A percentile compares a stretch with the other conserved stretches of the same genome.
Evolutionary conservation across 2,797 vertebrate genomes (phyloP).

Genomic region (Lacerta viridis): DNA sequence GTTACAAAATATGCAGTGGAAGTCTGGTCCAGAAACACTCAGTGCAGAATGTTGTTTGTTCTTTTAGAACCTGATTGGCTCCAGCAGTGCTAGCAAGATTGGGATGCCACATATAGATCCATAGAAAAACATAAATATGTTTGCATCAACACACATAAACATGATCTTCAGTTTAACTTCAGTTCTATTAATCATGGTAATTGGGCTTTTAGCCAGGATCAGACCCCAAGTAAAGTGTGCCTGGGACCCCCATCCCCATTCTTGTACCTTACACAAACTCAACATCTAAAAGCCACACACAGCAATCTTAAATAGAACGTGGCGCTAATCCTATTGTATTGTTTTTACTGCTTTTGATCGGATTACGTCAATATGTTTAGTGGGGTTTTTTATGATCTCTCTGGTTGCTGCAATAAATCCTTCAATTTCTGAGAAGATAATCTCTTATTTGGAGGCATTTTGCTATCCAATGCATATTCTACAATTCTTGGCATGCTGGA

Average conservation of each 20-base stretch:
- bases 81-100: neutral
- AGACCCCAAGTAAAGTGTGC: neutral
- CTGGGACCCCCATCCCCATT: no score
- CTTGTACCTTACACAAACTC: neutral
- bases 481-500: neutral
- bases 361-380: neutral
- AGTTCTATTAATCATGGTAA: neutral
- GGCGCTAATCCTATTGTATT: neutral
- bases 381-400: neutral
- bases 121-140: neutral
- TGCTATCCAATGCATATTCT: neutral
- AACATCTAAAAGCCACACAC: neutral
- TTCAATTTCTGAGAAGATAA: neutral
- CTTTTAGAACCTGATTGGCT: neutral
- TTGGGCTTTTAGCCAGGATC: neutral
- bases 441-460: neutral
- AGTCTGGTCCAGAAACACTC: neutral
- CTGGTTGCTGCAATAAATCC: neutral
- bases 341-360: neutral
- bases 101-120: neutral
- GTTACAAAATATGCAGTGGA: no score
- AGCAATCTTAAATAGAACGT: no score
- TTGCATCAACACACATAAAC: neutral
- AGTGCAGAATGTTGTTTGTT: neutral
- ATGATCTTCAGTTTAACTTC: neutral